Evolutionary conservation across 2,888 invertebrate genomes (phyloP), one percentile per base, ranked within the genome.

Genomic region (Drosophila mercatorum): DNA sequence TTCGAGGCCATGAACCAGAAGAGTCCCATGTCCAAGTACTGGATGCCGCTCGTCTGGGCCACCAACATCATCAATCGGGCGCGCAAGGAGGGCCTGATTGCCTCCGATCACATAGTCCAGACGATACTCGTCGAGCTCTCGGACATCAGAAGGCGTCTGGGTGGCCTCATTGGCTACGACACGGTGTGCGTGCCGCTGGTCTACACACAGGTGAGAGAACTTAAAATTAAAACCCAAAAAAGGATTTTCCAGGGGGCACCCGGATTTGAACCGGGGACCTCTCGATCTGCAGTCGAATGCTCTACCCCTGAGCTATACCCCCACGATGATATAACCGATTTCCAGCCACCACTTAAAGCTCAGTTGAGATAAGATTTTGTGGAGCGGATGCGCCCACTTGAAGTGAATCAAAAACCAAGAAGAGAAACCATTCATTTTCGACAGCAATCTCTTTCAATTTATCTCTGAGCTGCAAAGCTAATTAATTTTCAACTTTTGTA

Each of bases 11-110:
- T 98, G 95, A 97, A 97, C 91, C 95, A 95, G 14, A 97, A 97
- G 92, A 97, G 97, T 83, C 96, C 96, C 5, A 97, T 97, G 96
- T 96, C 97, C 14, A 96, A 96, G 88, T 98, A 97, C 92, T 98
- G 97, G 97, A 97, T 98, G 96, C 98, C 98, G 0, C 93, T 97
- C 59, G 97, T 97, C 17, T 98, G 98, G 98, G 97, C 97, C 47
- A 97, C 97, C 6, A 97, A 97, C 92, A 97, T 98, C 75, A 97
- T 98, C 80, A 97, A 97, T 93, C 94, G 97, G 66, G 97, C 97
- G 5, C 94, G 97, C 69, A 96, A 96, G 90, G 97, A 98, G 87
- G 95, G 96, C 0, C 93, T 97, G 64, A 97, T 97, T 80, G 95
- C 95, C 55, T 97, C 96, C 82, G 98, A 98, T 93, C 98, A 98